These are phyloP conservation scores for Mohoua ochrocephala DNA, from an alignment of 2,113 vertebrate species.

Conservation along the genomic window DNA sequence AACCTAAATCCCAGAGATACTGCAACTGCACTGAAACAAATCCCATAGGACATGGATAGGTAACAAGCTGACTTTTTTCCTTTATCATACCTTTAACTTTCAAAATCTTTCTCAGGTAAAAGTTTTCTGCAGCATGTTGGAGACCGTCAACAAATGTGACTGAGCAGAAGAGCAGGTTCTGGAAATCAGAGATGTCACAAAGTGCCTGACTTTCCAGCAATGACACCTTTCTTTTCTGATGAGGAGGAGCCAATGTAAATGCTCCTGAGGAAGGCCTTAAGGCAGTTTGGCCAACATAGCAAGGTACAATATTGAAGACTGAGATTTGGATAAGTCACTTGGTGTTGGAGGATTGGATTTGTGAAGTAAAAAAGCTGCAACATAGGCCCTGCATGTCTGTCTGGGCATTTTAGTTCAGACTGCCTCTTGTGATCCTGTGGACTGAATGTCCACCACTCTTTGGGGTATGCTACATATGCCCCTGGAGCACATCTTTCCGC, in stretches of 20 bases:
- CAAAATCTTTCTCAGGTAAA: background rate
- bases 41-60: background rate
- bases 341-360: background rate
- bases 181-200: background rate
- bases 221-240: background rate
- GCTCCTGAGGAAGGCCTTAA: background rate
- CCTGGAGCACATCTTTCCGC: background rate
- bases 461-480: rapidly evolving
- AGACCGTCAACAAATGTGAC: background rate
- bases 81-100: background rate
- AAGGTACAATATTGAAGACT: background rate
- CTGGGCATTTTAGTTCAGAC: background rate
- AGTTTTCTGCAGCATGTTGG: background rate
- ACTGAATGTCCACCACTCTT: too few relatives aligned
- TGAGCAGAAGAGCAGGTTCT: background rate
- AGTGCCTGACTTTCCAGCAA: background rate
- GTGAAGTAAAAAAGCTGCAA: background rate
- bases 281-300: background rate
- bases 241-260: background rate
- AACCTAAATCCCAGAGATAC: background rate
- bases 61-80: background rate
- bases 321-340: background rate
- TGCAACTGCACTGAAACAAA: background rate
- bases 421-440: background rate
- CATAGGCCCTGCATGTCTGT: background rate